phyloP scores from a whole-genome alignment of 2,888 invertebrate species.

The Apeira syringaria region DNA sequence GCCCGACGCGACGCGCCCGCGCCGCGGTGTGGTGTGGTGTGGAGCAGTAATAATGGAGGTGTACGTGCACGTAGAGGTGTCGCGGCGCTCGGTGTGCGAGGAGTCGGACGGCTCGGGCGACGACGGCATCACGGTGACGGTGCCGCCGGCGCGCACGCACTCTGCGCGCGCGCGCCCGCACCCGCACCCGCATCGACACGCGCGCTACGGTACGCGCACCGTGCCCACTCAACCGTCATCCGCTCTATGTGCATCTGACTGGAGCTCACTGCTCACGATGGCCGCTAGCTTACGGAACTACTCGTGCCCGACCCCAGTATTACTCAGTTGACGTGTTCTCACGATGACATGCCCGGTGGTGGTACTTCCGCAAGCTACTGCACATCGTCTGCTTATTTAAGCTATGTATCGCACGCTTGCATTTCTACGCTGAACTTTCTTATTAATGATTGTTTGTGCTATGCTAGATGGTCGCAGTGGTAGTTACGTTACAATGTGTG shows the following conservation, averaged over 20 bases:
- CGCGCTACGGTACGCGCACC: constrained; percentile 54
- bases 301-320: too few relatives aligned
- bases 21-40: neutral
- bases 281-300: too few relatives aligned
- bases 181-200: constrained; percentile 42
- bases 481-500: too few relatives aligned
- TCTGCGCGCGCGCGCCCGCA: constrained; percentile 27
- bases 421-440: neutral
- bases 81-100: constrained; percentile 44
- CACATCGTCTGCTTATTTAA: too few relatives aligned
- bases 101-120: constrained; percentile 83
- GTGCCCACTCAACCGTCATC: constrained; percentile 2
- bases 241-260: constrained; percentile 1
- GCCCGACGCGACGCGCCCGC: neutral
- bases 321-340: too few relatives aligned
- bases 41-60: constrained; percentile 7
- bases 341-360: too few relatives aligned
- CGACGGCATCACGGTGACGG: constrained; percentile 84
- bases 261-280: too few relatives aligned
- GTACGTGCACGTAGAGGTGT: constrained; percentile 25
- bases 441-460: too few relatives aligned
- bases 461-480: too few relatives aligned
- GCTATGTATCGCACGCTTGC: too few relatives aligned
- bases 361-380: too few relatives aligned
- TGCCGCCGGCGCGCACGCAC: constrained; percentile 64